Evolutionary conservation across 1,140 invertebrate species (phyloP).

Genomic region (Triops cancriformis): DNA sequence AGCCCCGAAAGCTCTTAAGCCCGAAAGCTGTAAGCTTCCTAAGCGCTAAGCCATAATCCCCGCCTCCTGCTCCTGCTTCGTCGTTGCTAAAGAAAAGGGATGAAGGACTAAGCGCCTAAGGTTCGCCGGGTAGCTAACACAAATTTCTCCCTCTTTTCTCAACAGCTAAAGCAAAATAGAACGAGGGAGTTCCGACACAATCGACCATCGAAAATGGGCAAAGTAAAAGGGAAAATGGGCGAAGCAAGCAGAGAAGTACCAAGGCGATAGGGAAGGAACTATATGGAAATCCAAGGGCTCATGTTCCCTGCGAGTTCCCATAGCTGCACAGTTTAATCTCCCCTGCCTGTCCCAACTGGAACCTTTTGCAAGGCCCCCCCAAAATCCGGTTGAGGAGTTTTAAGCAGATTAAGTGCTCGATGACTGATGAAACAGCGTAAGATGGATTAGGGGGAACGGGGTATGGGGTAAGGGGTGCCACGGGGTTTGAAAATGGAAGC

Average conservation of each 20-base stretch:
- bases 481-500: not conserved
- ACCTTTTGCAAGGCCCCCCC: constrained; percentile 3
- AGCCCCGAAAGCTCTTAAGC: not conserved
- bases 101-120: not conserved
- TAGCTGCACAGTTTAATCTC: constrained; percentile 13
- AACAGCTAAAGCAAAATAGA: not conserved
- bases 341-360: constrained; percentile 8
- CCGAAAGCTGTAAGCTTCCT: constrained; percentile 4
- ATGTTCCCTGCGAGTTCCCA: not conserved
- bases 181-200: constrained; percentile 5
- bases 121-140: not conserved
- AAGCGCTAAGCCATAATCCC: constrained; percentile 12
- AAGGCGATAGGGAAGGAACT: not conserved
- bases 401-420: constrained; percentile 10
- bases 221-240: constrained; percentile 10
- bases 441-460: constrained; percentile 4
- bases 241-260: not conserved
- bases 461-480: not conserved
- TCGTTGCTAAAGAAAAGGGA: not conserved
- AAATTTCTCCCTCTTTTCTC: constrained; percentile 6
- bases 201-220: constrained; percentile 5
- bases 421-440: constrained; percentile 13
- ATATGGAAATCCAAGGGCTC: not conserved
- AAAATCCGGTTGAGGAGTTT: constrained; percentile 11
- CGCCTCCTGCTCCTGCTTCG: constrained; percentile 1